phyloP scores from a whole-genome alignment of 2,888 invertebrate genomes.

The Bombyx huttoni region DNA sequence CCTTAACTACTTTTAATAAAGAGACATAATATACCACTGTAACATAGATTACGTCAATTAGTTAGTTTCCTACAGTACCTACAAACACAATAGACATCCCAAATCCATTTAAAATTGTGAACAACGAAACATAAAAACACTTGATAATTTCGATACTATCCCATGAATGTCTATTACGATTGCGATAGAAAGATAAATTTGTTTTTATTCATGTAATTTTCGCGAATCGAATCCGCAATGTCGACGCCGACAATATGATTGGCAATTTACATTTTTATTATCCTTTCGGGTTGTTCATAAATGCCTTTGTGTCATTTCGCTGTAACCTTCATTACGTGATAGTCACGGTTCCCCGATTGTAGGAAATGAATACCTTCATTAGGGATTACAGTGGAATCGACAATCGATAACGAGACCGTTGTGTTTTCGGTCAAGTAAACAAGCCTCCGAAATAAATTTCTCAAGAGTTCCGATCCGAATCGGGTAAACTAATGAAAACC shows the following conservation, averaged over 20 bases:
- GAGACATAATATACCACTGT: no score
- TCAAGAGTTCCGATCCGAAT: conserved; percentile 11
- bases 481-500: conserved; percentile 11
- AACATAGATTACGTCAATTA: no score
- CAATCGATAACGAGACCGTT: background rate
- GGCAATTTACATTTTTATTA: conserved; percentile 36
- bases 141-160: background rate
- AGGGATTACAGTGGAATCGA: background rate
- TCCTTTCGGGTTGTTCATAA: conserved; percentile 19
- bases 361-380: conserved; percentile 3
- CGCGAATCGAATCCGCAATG: conserved; percentile 17
- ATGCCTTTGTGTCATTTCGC: conserved; percentile 19
- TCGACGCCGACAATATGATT: conserved; percentile 23
- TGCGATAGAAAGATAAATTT: conserved; percentile 8
- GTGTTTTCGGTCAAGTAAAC: conserved; percentile 5
- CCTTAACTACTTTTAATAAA: no score
- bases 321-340: conserved; percentile 12
- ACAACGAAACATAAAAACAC: background rate
- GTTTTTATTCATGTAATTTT: conserved; percentile 1
- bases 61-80: background rate
- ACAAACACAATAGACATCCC: background rate
- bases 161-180: background rate
- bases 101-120: background rate
- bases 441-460: conserved; percentile 11
- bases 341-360: background rate